Evolutionary conservation across 2,797 vertebrate genomes (phyloP).

Genomic region (Pseudochirops corinnae): DNA sequence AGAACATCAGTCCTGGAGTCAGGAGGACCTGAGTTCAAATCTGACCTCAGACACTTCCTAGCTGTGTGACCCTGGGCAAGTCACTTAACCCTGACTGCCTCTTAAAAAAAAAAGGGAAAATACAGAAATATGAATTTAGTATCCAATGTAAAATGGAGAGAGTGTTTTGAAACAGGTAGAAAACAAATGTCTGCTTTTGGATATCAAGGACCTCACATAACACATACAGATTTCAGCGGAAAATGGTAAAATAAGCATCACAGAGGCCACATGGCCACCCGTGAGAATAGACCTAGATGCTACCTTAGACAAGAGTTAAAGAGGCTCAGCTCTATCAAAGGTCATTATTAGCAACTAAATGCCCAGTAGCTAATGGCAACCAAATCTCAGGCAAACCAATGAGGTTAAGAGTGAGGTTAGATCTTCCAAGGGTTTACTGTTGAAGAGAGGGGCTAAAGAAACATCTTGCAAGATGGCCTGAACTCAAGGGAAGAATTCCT

Average conservation of each 20-base stretch:
- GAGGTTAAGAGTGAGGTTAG: neutral
- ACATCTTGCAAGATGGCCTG: neutral
- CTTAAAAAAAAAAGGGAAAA: no score
- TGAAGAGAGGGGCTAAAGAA: neutral
- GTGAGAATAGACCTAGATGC: neutral
- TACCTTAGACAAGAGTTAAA: slow-evolving; percentile 19
- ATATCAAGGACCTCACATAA: neutral
- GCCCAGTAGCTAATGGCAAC: neutral
- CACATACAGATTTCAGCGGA: neutral
- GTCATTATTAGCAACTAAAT: neutral
- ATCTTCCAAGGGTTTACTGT: neutral
- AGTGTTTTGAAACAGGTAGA: neutral
- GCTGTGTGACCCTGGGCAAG: no score
- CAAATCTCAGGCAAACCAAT: neutral
- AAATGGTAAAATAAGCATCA: neutral
- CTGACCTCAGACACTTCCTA: no score
- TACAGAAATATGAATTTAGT: neutral
- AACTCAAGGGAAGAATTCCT: neutral
- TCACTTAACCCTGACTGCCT: no score
- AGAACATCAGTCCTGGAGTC: no score
- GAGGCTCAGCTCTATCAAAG: neutral
- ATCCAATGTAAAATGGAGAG: neutral
- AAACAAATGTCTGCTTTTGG: neutral
- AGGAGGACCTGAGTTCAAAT: no score
- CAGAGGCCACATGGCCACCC: neutral